Percentiles rank a stretch among this genome's conserved stretches.
phyloP scores from a whole-genome alignment of 2,797 vertebrate genomes.

The Rhyacichthys aspro region DNA sequence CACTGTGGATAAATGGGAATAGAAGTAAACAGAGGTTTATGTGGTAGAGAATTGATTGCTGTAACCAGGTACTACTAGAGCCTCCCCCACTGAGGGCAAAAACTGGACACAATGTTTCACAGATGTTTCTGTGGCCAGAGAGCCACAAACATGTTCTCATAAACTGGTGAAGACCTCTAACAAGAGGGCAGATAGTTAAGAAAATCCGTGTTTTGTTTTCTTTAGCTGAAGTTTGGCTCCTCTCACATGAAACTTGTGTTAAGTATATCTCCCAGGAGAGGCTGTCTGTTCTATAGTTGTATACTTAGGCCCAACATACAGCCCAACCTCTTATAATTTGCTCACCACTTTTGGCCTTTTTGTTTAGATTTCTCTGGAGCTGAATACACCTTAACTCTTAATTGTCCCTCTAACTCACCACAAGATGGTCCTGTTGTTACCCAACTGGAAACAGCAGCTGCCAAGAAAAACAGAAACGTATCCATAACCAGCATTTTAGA shows the following conservation, averaged over 20 bases:
- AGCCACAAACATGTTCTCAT: constrained; percentile 75
- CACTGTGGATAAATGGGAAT: constrained; percentile 35
- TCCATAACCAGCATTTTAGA: constrained; percentile 38
- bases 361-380: constrained; percentile 58
- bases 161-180: constrained; percentile 70
- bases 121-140: constrained; percentile 74
- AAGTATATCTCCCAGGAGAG: constrained; percentile 61
- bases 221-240: constrained; percentile 63
- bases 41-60: constrained; percentile 46
- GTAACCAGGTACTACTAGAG: constrained; percentile 55
- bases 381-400: constrained; percentile 59
- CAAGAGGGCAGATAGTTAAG: constrained; percentile 64
- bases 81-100: constrained; percentile 53
- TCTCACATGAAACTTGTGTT: constrained; percentile 58
- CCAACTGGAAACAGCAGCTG: constrained; percentile 28
- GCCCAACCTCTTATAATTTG: constrained; percentile 58
- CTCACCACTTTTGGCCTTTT: constrained; percentile 56
- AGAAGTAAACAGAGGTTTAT: constrained; percentile 36
- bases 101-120: constrained; percentile 73
- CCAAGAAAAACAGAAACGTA: constrained; percentile 47
- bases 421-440: constrained; percentile 59
- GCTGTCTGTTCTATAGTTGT: constrained; percentile 49
- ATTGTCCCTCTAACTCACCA: constrained; percentile 59
- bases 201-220: constrained; percentile 63
- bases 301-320: constrained; percentile 54